Percentiles rank a stretch among this genome's conserved stretches.
Conservation (phyloP, 2,797 vertebrate genomes). For the Tenualosa thibaudeaui region DNA sequence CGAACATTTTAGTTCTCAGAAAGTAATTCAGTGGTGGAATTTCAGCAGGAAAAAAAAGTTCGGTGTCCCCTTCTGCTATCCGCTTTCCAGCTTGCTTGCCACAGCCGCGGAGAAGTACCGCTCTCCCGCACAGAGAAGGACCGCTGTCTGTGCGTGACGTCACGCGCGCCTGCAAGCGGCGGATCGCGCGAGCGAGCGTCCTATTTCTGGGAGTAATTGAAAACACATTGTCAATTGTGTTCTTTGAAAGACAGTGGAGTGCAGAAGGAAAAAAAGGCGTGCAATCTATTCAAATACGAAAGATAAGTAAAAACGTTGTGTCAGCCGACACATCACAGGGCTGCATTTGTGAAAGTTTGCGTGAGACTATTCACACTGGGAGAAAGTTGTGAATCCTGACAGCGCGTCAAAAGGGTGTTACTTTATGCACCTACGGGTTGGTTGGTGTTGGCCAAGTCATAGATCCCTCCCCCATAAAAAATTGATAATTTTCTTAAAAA, state of each 20-base stretch:
- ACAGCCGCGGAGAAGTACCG: constrained; percentile 37
- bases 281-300: constrained; percentile 16
- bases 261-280: not conserved
- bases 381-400: constrained; percentile 9
- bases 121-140: constrained; percentile 35
- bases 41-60: constrained; percentile 31
- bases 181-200: constrained; percentile 49
- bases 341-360: not conserved
- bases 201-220: constrained; percentile 40
- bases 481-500: not conserved
- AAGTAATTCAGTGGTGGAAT: constrained; percentile 33
- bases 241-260: constrained; percentile 2
- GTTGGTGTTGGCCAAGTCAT: not conserved
- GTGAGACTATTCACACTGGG: not conserved
- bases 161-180: constrained; percentile 60
- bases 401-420: constrained; percentile 15
- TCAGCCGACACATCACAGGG: not conserved
- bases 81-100: constrained; percentile 41
- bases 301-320: not conserved
- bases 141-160: constrained; percentile 66
- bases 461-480: not conserved
- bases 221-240: constrained; percentile 50
- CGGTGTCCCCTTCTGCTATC: not conserved
- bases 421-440: constrained; percentile 5
- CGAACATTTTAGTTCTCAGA: constrained; percentile 49